These are phyloP conservation scores for Misgurnus anguillicaudatus DNA, from an alignment of 2,113 vertebrate genomes.

Conservation along the genomic window DNA sequence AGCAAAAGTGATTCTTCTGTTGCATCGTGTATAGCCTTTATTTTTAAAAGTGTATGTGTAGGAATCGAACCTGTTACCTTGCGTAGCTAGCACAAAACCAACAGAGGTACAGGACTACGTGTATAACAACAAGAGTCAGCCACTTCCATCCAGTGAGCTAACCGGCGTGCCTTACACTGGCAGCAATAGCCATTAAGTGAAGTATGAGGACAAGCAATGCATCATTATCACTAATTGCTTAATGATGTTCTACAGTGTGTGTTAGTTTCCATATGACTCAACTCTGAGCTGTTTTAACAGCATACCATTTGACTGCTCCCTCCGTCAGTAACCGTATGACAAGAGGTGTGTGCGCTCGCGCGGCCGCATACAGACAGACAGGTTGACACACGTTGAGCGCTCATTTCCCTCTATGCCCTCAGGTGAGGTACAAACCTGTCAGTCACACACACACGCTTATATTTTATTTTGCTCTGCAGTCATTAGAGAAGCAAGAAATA, in stretches of 20 bases:
- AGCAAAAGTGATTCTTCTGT: too few species aligned
- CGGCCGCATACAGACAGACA: slow-evolving; percentile 43
- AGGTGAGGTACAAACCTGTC: slow-evolving; percentile 62
- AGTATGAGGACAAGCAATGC: background rate
- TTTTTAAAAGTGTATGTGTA: too few species aligned
- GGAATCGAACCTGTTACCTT: too few species aligned
- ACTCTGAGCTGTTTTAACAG: slow-evolving; percentile 33
- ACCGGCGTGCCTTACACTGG: background rate
- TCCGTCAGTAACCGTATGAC: slow-evolving; percentile 14
- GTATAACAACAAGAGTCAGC: background rate
- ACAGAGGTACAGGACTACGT: background rate
- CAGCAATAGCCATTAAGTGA: slow-evolving; percentile 34
- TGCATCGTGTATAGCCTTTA: too few species aligned
- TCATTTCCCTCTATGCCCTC: slow-evolving; percentile 57
- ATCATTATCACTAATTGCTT: slow-evolving; percentile 32
- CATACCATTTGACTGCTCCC: slow-evolving; percentile 28
- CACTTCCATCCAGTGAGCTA: background rate
- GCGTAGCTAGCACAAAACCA: too few species aligned
- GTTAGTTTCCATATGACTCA: slow-evolving; percentile 40
- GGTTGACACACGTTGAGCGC: slow-evolving; percentile 56
- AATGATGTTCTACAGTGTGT: slow-evolving; percentile 32
- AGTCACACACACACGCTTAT: slow-evolving; percentile 37
- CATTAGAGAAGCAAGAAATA: slow-evolving; percentile 70
- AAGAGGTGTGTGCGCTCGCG: slow-evolving; percentile 10
- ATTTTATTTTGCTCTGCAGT: slow-evolving; percentile 64